Base-by-base conservation (phyloP, 2,113 vertebrate species). In the Cyprinodon tularosa region DNA sequence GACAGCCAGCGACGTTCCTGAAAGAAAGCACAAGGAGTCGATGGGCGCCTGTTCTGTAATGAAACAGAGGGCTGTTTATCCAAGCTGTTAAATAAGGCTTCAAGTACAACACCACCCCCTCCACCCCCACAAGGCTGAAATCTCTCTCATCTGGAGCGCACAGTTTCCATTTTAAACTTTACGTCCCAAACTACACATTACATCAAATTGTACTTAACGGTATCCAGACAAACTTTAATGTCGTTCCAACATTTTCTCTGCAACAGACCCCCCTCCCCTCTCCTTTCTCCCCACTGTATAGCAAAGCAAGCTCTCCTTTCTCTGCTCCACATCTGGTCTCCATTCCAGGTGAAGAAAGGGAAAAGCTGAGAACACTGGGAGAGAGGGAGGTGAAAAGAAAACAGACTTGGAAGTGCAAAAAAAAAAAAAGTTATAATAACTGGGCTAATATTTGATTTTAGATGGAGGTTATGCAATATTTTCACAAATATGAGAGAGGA, bases 191-290 rank as follows among this genome's bases (percentile, higher is more conserved):
- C 91, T 92, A 89, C 93, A 92, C 93, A 94, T 95, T 94, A 94
- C 92, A 94, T 95, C 93, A 95, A 95, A 94, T 95, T 95, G 94
- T 93, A 92, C 90, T 94, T 95, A 95, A 95, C 95, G 93, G 93
- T 91, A 95, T 93, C 94, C 94, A 95, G 94, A 95, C 94, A 94
- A 95, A 95, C 93, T 94, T 95, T 95, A 89, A 95, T 94, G 93
- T 93, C 76, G 85, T 92, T 95, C 94, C 94, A 95, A 94, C 89
- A 93, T 94, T 93, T 92, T 93, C 87, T 91, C 87, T 90, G 77
- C 83, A 80, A 77, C 84, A 29, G 29, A 29, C 82, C 77, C 38
- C 77, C 71, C 66, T 71, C 62, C 62, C 4, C 0, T 6, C 37
- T 2, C 50, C 50, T 22, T 22, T 36, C 59, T 68, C 78, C 64